Conservation (phyloP, 2,888 invertebrate species). For the Acleris laterana region DNA sequence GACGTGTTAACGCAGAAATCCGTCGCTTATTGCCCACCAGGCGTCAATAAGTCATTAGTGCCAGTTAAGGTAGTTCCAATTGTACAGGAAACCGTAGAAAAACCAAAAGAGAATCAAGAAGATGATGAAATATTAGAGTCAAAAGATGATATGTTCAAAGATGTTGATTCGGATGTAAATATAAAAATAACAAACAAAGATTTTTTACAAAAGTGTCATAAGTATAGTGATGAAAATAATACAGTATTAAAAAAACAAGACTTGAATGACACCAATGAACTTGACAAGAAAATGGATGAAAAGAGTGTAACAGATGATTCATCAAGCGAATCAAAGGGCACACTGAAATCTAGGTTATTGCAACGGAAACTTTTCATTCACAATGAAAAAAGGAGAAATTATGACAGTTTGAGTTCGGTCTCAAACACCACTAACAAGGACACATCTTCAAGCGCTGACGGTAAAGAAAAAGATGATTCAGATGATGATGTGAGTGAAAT, state of each 20-base stretch:
- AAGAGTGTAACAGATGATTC: slow-evolving; percentile 31
- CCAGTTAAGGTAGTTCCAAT: slow-evolving; percentile 40
- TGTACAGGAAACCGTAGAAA: slow-evolving; percentile 24
- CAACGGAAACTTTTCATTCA: slow-evolving; percentile 44
- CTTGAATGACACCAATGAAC: neutral
- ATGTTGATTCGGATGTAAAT: slow-evolving; percentile 51
- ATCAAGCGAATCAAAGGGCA: slow-evolving; percentile 22
- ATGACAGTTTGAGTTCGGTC: slow-evolving; percentile 4
- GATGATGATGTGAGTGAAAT: slow-evolving; percentile 53
- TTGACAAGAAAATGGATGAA: slow-evolving; percentile 14
- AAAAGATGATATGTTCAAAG: slow-evolving; percentile 42
- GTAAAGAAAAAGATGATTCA: slow-evolving; percentile 42
- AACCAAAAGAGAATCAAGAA: slow-evolving; percentile 24
- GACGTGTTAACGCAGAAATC: slow-evolving; percentile 38
- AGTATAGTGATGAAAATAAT: slow-evolving; percentile 2
- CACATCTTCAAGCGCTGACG: slow-evolving; percentile 42
- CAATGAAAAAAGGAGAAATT: slow-evolving; percentile 28
- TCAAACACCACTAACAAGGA: slow-evolving; percentile 39
- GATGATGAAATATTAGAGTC: slow-evolving; percentile 32
- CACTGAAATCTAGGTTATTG: slow-evolving; percentile 28
- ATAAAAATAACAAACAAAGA: slow-evolving; percentile 42
- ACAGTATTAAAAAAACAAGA: neutral
- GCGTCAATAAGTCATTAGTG: slow-evolving; percentile 39
- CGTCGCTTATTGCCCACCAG: slow-evolving; percentile 55
- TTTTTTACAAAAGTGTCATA: neutral